Base-by-base conservation (phyloP, 1,140 invertebrate species). In the Pantala flavescens region DNA sequence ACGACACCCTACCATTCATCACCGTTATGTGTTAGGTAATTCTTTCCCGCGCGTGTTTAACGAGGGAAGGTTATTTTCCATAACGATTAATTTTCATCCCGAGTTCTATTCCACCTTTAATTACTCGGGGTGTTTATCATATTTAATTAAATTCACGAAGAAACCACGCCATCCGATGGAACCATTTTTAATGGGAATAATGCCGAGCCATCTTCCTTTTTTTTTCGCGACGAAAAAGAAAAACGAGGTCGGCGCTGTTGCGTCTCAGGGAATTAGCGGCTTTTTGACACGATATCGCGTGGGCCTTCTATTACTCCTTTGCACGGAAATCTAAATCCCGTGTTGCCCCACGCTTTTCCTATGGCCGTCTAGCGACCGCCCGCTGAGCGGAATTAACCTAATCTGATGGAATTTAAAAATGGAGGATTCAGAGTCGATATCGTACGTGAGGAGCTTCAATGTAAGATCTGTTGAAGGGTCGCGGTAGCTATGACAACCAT, bases 141-240 rank as follows among this genome's bases (percentile, higher is more conserved):
- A 63, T 63, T 63, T 63, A 63, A 63, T 63, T 63, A 63, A 63
- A 63, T 63, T 63, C 49, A 63, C 49, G 49, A 63, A 63, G 49
- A 63, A 63, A 63, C 49, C 49, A 63, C 49, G 49, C 49, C 49
- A 63, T 63, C 49, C 49, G 49, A 63, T 63, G 49, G 14, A 16
- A 63, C 49, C 49, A 21, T 63, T 63, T 63, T 63, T 63, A 63
- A 63, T 63, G 49, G 49, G 49, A 63, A 63, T 63, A 63, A 63
- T 63, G 49, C 49, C n/a, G 14, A 1, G 49, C 49, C 1, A 63
- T 63, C 49, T 19, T 63, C 49, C 49, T 63, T 63, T 63, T 49
- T 49, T 49, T 63, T 19, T 16, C 16, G n/a, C 49, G 49, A 12
- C 16, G 49, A 16, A 63, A 63, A 63, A 21, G 49, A 63, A 21